A percentile compares a stretch with the other conserved stretches of the same genome.
These are phyloP conservation scores for Falco berigora DNA, from an alignment of 2,797 vertebrate species.

Conservation along the genomic window DNA sequence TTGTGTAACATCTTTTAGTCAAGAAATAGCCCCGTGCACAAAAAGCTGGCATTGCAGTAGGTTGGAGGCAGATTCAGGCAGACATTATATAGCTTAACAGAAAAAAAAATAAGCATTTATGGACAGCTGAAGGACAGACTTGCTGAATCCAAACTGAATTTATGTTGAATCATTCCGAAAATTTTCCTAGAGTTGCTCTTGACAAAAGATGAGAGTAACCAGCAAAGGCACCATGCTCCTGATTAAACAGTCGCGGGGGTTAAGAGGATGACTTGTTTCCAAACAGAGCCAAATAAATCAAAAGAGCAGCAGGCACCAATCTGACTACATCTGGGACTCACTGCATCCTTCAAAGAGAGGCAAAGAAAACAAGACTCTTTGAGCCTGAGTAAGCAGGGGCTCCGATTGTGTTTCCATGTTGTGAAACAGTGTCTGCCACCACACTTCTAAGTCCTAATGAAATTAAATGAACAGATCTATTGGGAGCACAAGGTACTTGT, in stretches of 20 bases:
- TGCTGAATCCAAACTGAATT: background rate
- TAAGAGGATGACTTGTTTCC: background rate
- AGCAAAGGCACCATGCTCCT: constrained; percentile 53
- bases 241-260: background rate
- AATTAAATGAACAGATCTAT: background rate
- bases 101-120: background rate
- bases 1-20: constrained; percentile 37
- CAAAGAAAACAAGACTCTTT: background rate
- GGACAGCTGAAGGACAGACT: background rate
- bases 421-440: background rate
- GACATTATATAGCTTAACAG: constrained; percentile 14
- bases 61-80: constrained; percentile 54
- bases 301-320: constrained; percentile 1
- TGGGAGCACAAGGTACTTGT: background rate
- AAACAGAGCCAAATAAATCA: background rate
- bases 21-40: constrained; percentile 62
- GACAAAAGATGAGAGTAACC: constrained; percentile 28
- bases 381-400: background rate
- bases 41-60: constrained; percentile 56
- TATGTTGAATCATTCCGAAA: background rate
- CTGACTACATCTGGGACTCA: background rate
- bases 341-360: background rate
- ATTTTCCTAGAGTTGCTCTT: background rate
- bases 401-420: background rate
- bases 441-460: background rate